Percentiles rank a stretch among this genome's conserved stretches.
Evolutionary conservation across 2,888 invertebrate species (phyloP).

Genomic region (Drosophila ezoana): DNA sequence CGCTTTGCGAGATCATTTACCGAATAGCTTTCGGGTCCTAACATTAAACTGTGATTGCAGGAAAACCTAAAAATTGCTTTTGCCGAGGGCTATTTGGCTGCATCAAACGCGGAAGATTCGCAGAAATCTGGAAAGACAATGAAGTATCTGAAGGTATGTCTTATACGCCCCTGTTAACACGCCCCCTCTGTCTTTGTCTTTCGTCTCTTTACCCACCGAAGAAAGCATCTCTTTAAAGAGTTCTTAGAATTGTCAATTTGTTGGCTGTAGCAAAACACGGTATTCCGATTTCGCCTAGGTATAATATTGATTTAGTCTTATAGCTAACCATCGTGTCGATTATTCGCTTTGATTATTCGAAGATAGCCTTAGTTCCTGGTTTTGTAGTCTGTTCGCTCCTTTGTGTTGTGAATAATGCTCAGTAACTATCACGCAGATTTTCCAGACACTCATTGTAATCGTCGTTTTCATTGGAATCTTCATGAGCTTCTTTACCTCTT

Average conservation of each 20-base stretch:
- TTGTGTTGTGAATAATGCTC: conserved; percentile 51
- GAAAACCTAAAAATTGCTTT: conserved; percentile 94
- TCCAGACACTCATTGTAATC: conserved; percentile 90
- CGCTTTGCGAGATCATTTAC: background rate
- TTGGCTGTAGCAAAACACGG: no score
- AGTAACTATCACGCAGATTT: conserved; percentile 85
- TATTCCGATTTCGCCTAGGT: no score
- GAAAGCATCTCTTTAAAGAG: background rate
- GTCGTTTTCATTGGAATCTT: conserved; percentile 92
- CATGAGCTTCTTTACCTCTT: conserved; percentile 90
- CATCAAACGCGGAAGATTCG: conserved; percentile 85
- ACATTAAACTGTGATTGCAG: conserved; percentile 83
- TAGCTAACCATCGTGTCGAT: background rate
- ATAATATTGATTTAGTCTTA: no score
- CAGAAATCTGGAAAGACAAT: conserved; percentile 86
- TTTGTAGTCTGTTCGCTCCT: conserved; percentile 17
- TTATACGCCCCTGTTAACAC: no score
- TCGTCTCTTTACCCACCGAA: background rate
- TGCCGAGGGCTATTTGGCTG: conserved; percentile 95
- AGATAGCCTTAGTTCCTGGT: conserved; percentile 6
- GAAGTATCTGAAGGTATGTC: conserved; percentile 85
- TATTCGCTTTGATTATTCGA: background rate
- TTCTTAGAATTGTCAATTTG: background rate
- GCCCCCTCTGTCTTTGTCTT: background rate
- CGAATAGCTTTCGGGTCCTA: background rate